Evolutionary conservation across 2,888 invertebrate species (phyloP), one percentile per base, ranked within the genome.

Genomic region (Hedychridium roseum): DNA sequence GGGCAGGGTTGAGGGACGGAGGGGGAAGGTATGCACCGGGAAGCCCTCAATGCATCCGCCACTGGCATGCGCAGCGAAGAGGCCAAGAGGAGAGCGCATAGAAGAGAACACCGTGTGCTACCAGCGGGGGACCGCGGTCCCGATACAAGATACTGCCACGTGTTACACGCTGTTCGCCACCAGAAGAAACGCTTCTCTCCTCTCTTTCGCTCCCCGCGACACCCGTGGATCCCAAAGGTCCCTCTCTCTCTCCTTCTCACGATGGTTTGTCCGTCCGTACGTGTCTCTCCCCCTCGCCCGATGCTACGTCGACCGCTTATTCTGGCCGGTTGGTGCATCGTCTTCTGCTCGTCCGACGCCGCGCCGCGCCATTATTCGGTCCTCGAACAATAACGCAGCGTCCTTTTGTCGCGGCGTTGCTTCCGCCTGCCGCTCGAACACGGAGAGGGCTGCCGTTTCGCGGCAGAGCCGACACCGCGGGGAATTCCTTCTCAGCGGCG

Each of bases 81-180:
- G 9, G 11, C 30, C 11, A 17, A 5, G 34, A 17, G 16, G 11
- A 15, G 11, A 9, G 58, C 57, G 60, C 60, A 66, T 60, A 67
- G 63, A 65, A 62, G 60, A 64, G 64, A 68, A 73, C 68, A 71
- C 57, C 63, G 68, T 66, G 61, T 68, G 73, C 67, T 70, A 74
- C 66, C 76, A 74, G 76, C 76, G 66, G 75, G 74, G 71, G 69
- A 68, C 64, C 69, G 63, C 66, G 61, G 63, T 60, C 59, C 64
- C 71, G 77, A 78, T 78, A 78, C 77, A 78, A 78, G 78, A 77
- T 77, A 78, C 75, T 69, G 75, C 75, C 75, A 76, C 78, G 76
- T 77, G 77, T 77, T 74, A 78, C 77, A 78, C 72, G 76, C 69
- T 78, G 77, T 76, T 76, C 73, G 73, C 76, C 76, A 76, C 76